Percentiles rank a stretch among this genome's conserved stretches.
These are phyloP conservation scores for Heliconius ismenius DNA, from an alignment of 2,888 invertebrate genomes.

Conservation along the genomic window DNA sequence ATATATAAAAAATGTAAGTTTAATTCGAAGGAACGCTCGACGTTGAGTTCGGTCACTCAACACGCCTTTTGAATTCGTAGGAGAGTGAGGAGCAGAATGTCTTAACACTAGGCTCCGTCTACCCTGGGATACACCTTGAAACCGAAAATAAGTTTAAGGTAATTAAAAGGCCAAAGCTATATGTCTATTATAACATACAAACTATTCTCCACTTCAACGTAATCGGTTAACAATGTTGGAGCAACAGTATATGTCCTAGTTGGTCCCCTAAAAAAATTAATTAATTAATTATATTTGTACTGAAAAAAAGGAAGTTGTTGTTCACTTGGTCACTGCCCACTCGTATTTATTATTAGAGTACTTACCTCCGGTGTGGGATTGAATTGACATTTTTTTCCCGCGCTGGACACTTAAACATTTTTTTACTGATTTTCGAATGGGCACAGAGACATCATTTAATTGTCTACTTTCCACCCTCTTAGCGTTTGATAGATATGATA, in stretches of 20 bases:
- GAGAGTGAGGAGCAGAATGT: background rate
- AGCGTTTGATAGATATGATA: too few relatives aligned
- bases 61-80: background rate
- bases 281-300: slow-evolving; percentile 36
- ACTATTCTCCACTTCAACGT: background rate
- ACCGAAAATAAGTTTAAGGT: too few relatives aligned
- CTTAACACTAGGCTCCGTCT: background rate
- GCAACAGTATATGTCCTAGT: slow-evolving; percentile 10
- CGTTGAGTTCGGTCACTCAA: background rate
- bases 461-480: too few relatives aligned
- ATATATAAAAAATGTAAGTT: too few relatives aligned
- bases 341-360: slow-evolving; percentile 40
- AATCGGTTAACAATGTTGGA: background rate
- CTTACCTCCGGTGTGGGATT: slow-evolving; percentile 34
- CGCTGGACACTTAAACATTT: background rate
- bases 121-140: background rate
- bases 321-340: slow-evolving; percentile 32
- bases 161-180: too few relatives aligned
- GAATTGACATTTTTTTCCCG: slow-evolving; percentile 29
- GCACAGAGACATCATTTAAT: too few relatives aligned
- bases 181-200: too few relatives aligned
- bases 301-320: slow-evolving; percentile 40
- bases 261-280: slow-evolving; percentile 31
- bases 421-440: too few relatives aligned
- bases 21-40: background rate